These are phyloP conservation scores for Campaea margaritaria DNA, from an alignment of 2,888 invertebrate species.

Conservation along the genomic window DNA sequence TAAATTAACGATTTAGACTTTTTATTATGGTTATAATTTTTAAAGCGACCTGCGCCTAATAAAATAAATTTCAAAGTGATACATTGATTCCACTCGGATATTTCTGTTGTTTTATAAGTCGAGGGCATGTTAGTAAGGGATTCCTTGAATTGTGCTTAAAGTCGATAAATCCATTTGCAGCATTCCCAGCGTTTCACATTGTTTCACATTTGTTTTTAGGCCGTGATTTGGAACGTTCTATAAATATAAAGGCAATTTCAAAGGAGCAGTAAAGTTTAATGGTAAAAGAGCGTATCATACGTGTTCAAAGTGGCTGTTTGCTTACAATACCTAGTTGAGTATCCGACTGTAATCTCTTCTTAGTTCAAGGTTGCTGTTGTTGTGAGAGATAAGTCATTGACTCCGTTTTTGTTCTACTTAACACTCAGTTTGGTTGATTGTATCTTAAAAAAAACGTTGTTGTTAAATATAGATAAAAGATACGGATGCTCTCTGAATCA, in stretches of 20 bases:
- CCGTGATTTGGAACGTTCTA: conserved; percentile 33
- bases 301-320: conserved; percentile 24
- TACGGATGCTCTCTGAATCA: not conserved
- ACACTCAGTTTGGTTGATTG: not conserved
- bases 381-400: conserved; percentile 45
- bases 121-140: conserved; percentile 18
- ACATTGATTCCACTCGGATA: not conserved
- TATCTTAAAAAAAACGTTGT: not conserved
- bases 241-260: conserved; percentile 33
- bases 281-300: conserved; percentile 24
- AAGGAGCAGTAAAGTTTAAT: conserved; percentile 28
- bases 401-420: conserved; percentile 28
- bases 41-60: not conserved
- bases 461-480: not conserved
- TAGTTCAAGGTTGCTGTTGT: conserved; percentile 49
- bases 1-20: conserved; percentile 3
- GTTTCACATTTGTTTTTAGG: no score
- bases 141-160: conserved; percentile 37
- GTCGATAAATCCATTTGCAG: conserved; percentile 40
- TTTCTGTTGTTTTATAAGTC: not conserved
- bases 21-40: not conserved
- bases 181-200: conserved; percentile 33
- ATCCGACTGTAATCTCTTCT: conserved; percentile 31
- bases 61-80: not conserved
- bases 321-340: conserved; percentile 20